phyloP scores from a whole-genome alignment of 2,888 invertebrate species.

The Mellilla xanthometata region DNA sequence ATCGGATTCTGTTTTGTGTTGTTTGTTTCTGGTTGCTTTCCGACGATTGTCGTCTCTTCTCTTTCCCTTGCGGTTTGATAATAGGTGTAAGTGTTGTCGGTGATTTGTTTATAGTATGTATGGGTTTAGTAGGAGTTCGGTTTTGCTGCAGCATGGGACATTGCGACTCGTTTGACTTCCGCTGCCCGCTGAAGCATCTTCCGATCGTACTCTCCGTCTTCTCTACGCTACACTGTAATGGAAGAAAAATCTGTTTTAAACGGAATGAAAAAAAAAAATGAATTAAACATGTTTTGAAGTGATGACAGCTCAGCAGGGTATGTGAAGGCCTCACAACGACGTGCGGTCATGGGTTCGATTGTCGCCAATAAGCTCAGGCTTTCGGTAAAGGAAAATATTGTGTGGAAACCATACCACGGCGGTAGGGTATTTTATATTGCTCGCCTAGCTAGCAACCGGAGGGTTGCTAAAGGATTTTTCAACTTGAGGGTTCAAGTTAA shows the following conservation, averaged over 20 bases:
- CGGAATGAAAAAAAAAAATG: too few relatives aligned
- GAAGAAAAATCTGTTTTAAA: conserved; percentile 17
- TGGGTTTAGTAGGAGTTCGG: conserved; percentile 74
- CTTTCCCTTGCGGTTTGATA: conserved; percentile 65
- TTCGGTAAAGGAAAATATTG: too few relatives aligned
- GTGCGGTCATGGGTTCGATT: too few relatives aligned
- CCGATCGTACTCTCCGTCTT: conserved; percentile 82
- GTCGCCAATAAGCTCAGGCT: too few relatives aligned
- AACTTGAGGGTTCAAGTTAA: too few relatives aligned
- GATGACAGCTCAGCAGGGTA: too few relatives aligned
- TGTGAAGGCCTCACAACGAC: too few relatives aligned
- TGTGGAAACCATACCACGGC: too few relatives aligned
- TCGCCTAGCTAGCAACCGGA: too few relatives aligned
- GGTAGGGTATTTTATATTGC: too few relatives aligned
- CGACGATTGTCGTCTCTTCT: conserved; percentile 60
- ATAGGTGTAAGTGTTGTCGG: conserved; percentile 63
- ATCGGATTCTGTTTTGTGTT: conserved; percentile 68
- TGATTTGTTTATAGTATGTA: conserved; percentile 72
- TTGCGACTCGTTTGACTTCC: conserved; percentile 89
- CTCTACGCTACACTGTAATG: conserved; percentile 88
- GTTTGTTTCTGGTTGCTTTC: conserved; percentile 65
- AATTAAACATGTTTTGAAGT: too few relatives aligned
- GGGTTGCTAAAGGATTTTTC: too few relatives aligned
- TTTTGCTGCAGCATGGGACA: conserved; percentile 86
- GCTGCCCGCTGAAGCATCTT: conserved; percentile 85